Conservation (phyloP, 2,113 vertebrate genomes). For the Chaetops frenatus region DNA sequence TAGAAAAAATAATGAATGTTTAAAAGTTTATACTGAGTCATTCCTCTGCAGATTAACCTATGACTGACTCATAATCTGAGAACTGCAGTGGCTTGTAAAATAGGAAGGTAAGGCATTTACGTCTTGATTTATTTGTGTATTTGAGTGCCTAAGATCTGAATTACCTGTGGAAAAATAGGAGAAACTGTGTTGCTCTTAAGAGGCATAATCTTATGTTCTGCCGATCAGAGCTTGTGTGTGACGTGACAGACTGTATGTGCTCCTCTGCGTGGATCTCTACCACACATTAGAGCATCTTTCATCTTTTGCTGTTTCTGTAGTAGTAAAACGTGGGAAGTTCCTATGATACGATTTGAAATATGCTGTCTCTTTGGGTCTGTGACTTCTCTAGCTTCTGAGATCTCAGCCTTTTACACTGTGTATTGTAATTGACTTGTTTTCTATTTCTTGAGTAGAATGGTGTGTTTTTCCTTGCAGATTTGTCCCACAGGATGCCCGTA, state of each 20-base stretch:
- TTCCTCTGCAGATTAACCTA: slow-evolving; percentile 71
- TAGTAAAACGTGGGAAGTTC: background rate
- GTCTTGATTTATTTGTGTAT: background rate
- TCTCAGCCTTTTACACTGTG: background rate
- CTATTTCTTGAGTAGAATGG: background rate
- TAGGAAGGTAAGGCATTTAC: slow-evolving; percentile 36
- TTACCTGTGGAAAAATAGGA: background rate
- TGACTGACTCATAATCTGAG: slow-evolving; percentile 60
- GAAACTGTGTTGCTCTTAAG: background rate
- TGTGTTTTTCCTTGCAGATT: background rate
- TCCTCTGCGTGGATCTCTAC: background rate
- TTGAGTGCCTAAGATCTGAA: background rate
- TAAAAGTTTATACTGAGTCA: slow-evolving; percentile 78
- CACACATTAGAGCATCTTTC: background rate
- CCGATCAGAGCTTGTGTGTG: background rate
- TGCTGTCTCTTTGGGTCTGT: background rate
- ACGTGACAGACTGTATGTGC: background rate
- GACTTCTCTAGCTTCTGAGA: background rate
- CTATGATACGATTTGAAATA: slow-evolving; percentile 42
- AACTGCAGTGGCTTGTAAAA: slow-evolving; percentile 59
- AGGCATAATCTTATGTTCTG: background rate
- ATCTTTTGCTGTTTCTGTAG: background rate
- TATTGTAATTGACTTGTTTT: accelerated
- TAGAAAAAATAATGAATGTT: slow-evolving; percentile 36
- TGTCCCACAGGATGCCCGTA: background rate